Percentiles rank a stretch among this genome's conserved stretches.
phyloP scores from a whole-genome alignment of 2,113 vertebrate genomes.

The Alaudala cheleensis region DNA sequence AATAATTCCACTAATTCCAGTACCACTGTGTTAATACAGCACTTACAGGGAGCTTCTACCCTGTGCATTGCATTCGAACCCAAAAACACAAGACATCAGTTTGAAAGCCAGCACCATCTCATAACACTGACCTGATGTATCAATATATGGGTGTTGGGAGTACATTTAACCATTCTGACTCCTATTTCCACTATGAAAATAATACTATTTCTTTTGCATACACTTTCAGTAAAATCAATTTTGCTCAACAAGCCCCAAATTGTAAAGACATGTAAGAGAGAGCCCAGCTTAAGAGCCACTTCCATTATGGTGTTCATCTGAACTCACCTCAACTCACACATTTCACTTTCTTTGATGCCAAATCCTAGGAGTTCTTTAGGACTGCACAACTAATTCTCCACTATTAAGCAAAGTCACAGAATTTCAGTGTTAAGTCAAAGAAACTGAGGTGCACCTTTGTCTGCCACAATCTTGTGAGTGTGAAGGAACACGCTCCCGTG shows the following conservation, averaged over 20 bases:
- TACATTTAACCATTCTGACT: background rate
- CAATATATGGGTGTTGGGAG: background rate
- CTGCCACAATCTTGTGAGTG: conserved; percentile 90
- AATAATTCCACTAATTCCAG: background rate
- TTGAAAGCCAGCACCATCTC: background rate
- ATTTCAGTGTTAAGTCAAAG: background rate
- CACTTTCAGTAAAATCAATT: background rate
- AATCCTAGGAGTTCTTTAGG: background rate
- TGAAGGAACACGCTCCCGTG: conserved; percentile 94
- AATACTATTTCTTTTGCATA: background rate
- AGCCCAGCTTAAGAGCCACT: background rate
- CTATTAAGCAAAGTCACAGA: background rate
- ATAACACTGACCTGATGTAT: background rate
- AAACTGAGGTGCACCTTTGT: conserved; percentile 81
- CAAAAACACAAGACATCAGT: fast-evolving
- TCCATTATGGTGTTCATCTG: fast-evolving
- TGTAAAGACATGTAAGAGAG: background rate
- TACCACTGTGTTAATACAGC: background rate
- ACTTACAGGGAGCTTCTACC: background rate
- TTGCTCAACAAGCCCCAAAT: background rate
- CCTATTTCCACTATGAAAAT: background rate
- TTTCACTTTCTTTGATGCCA: background rate
- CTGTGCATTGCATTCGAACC: background rate
- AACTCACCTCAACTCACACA: background rate
- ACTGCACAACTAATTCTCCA: background rate